phyloP scores from a whole-genome alignment of 1,140 invertebrate species.

The Maniola jurtina region DNA sequence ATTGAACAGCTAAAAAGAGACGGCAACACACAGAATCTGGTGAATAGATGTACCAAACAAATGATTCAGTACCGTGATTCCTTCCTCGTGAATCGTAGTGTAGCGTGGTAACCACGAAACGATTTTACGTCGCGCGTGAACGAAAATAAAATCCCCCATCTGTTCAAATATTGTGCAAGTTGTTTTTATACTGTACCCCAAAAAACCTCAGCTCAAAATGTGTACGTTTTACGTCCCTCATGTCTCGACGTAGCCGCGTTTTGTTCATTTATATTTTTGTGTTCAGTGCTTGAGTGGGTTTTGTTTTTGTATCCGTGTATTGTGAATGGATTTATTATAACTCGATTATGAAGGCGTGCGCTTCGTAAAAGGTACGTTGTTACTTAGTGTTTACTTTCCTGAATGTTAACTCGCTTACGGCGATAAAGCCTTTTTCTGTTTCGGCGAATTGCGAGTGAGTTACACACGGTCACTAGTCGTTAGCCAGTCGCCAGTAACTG shows the following conservation, averaged over 20 bases:
- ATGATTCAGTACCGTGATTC: conserved; percentile 62
- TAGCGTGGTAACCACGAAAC: conserved; percentile 24
- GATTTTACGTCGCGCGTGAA: conserved; percentile 56
- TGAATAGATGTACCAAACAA: conserved; percentile 51
- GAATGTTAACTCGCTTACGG: conserved; percentile 6
- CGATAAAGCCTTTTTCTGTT: conserved; percentile 34
- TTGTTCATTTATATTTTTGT: conserved; percentile 49
- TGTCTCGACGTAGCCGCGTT: conserved; percentile 37
- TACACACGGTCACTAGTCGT: conserved; percentile 20
- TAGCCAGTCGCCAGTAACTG: conserved; percentile 58
- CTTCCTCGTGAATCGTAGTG: conserved; percentile 37
- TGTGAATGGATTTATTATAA: conserved; percentile 72
- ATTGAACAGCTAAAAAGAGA: conserved; percentile 49
- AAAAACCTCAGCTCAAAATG: conserved; percentile 50
- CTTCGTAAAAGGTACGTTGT: conserved; percentile 63
- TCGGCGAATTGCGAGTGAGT: conserved; percentile 36
- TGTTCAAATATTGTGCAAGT: conserved; percentile 73
- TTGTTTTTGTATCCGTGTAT: conserved; percentile 64
- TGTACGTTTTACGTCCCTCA: conserved; percentile 45
- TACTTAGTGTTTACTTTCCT: conserved; percentile 21
- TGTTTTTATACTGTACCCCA: conserved; percentile 59
- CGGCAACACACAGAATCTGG: conserved; percentile 31
- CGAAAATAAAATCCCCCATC: conserved; percentile 71
- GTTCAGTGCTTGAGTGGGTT: conserved; percentile 56
- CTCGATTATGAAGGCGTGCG: conserved; percentile 63